These are phyloP conservation scores for Beaufortia kweichowensis DNA, from an alignment of 2,113 vertebrate species.

Conservation along the genomic window DNA sequence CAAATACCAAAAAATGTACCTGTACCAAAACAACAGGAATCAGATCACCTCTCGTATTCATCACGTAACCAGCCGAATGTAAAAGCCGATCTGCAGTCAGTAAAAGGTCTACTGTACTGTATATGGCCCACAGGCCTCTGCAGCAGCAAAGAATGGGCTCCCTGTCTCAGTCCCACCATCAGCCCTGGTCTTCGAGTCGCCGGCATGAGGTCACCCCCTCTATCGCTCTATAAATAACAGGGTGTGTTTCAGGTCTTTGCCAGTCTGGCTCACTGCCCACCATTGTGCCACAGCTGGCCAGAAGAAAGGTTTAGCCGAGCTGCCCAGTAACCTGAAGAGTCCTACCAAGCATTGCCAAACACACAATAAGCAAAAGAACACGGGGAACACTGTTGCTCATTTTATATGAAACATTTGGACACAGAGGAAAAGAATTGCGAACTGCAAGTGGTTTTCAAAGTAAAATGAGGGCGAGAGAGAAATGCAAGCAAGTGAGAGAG, in stretches of 20 bases:
- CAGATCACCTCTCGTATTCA: background rate
- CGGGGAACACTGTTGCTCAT: background rate
- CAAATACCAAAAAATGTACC: conserved; percentile 1
- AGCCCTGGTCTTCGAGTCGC: conserved; percentile 5
- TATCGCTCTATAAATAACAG: conserved; percentile 58
- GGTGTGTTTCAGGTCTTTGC: conserved; percentile 47
- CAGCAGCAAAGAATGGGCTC: conserved; percentile 44
- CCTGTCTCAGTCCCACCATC: conserved; percentile 42
- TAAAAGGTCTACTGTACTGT: conserved; percentile 9
- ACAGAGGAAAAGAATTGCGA: background rate
- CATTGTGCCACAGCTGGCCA: conserved; percentile 55
- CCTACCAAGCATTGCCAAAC: conserved; percentile 6
- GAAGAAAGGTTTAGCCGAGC: conserved; percentile 34
- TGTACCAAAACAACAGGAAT: background rate
- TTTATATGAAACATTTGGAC: conserved; percentile 1
- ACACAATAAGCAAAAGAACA: background rate
- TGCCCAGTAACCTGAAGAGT: conserved; percentile 29
- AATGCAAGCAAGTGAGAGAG: too few species aligned
- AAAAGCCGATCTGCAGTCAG: conserved; percentile 7
- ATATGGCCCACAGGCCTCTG: conserved; percentile 9
- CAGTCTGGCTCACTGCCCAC: conserved; percentile 47
- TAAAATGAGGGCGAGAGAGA: background rate
- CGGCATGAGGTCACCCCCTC: conserved; percentile 54
- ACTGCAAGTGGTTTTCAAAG: background rate
- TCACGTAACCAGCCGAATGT: background rate